Evolutionary conservation across 1,140 invertebrate genomes (phyloP), one percentile per base, ranked within the genome.

Genomic region (Anastrepha ludens): DNA sequence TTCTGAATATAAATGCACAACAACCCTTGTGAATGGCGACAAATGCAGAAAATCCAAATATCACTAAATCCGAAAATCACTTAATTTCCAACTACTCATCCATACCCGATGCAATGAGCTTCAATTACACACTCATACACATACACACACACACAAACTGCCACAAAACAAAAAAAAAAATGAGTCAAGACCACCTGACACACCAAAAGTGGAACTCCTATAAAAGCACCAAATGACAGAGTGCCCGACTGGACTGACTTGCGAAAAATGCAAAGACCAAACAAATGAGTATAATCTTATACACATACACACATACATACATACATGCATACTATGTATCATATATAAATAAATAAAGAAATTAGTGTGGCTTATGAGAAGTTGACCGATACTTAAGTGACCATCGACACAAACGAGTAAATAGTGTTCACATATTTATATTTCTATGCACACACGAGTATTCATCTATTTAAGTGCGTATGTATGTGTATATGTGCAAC

Each of bases 341-440:
- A n/a, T n/a, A 62, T 4, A 67, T 20, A n/a, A 9, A 55, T 81
- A 81, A 81, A 81, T 81, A 81, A 55, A 81, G 74, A 81, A 81
- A 81, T 81, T 81, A 81, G 74, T 81, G 74, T 81, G 74, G 74
- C 74, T 81, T 81, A 55, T 81, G 74, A 81, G 74, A 55, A 81
- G 44, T 81, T 81, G 74, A 81, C 74, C 47, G 74, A 81, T 81
- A 55, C 47, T 81, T 81, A 55, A 81, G 74, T 81, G 74, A 55
- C 47, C 44, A 62, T 62, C 60, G 60, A 62, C 29, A 0, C 29
- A 29, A 29, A 29, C 60, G 13, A 62, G n/a, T 29, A 29, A 29
- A 29, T 29, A 29, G 29, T n/a, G 60, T 20, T 17, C 3, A n/a
- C 17, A 55, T 29, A 47, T 81, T 17, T 2, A 11, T 9, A 29